Evolutionary conservation across 2,888 invertebrate genomes (phyloP), one percentile per base, ranked within the genome.

Genomic region (Dasysyrphus tricinctus): DNA sequence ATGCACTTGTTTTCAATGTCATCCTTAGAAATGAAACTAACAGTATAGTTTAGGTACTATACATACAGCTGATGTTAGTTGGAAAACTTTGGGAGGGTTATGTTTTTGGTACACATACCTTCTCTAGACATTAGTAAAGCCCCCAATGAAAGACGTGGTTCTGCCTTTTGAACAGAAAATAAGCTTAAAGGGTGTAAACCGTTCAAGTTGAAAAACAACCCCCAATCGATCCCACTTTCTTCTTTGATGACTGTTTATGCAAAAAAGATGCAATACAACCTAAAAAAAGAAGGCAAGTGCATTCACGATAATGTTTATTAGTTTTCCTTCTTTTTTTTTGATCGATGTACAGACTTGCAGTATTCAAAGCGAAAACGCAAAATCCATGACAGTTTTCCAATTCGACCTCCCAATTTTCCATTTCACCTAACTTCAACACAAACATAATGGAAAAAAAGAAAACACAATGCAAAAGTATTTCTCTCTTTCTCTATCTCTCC

Each of bases 1-100:
- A 16, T 65, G 63, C 63, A 63, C 63, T 63, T 63, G 63, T 44
- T 65, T 65, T 65, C 63, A 65, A 65, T 65, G 63, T 65, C 63
- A 65, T 65, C 16, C 63, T 44, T 47, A 44, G 44, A 65, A 65
- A 65, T 29, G 44, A 65, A 65, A 65, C 42, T 47, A 47, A 42
- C 44, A 14, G 44, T 44, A 7, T n/a, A n/a, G n/a, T n/a, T n/a
- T n/a, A n/a, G n/a, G n/a, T n/a, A n/a, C n/a, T n/a, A n/a, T 14
- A 8, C 0, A 42, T 16, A 16, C 61, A 39, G 24, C 42, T 42
- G 24, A 61, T 42, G 24, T 29, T 2, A 12, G 12, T 3, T 24
- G 11, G 8, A 12, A 8, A 11, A 6, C 11, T 11, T 16, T 34
- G 16, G n/a, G 34, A 11, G 34, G 34, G 34, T 29, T 29, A 8